A percentile compares a stretch with the other conserved stretches of the same genome.
Evolutionary conservation across 2,888 invertebrate species (phyloP).

Genomic region (Ceramica pisi): DNA sequence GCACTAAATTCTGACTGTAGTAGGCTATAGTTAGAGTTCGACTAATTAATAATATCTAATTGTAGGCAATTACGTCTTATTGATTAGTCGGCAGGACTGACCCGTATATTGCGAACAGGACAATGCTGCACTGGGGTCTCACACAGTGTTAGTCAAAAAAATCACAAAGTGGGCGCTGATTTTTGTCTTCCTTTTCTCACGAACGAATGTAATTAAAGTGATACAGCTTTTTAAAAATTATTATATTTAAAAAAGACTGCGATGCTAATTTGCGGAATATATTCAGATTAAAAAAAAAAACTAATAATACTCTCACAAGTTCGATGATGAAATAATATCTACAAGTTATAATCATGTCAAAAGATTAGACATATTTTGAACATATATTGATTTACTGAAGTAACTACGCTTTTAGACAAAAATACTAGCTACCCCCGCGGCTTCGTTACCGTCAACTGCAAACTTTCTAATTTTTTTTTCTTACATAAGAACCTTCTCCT

Average conservation of each 20-base stretch:
- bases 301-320: not conserved
- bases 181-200: not conserved
- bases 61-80: too few relatives aligned
- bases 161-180: not conserved
- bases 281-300: not conserved
- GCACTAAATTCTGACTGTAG: not conserved
- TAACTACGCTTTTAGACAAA: not conserved
- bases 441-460: too few relatives aligned
- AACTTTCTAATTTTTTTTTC: too few relatives aligned
- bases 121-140: not conserved
- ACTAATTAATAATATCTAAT: too few relatives aligned
- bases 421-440: too few relatives aligned
- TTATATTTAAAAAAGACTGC: too few relatives aligned
- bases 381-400: too few relatives aligned
- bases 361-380: too few relatives aligned
- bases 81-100: not conserved
- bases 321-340: not conserved
- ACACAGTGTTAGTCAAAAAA: not conserved
- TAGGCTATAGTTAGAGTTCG: not conserved
- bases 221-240: too few relatives aligned
- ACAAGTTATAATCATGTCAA: not conserved
- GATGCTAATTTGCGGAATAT: too few relatives aligned
- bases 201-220: not conserved
- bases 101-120: not conserved
- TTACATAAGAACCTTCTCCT: too few relatives aligned